phyloP scores from a whole-genome alignment of 2,888 invertebrate genomes.

The Macrosiphum euphorbiae region DNA sequence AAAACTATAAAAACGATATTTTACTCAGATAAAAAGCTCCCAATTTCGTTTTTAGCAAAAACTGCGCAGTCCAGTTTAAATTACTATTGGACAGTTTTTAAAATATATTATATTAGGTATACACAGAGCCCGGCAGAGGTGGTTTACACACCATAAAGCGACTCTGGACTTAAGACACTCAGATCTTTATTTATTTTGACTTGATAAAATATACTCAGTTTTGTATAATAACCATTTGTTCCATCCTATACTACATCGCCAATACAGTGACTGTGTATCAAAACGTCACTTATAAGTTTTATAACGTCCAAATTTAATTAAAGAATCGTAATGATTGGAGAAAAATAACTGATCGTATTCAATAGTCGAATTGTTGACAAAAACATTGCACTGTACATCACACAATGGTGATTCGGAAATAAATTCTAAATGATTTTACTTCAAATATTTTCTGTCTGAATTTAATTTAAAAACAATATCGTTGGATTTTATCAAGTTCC shows the following conservation, averaged over 20 bases:
- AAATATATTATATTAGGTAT: background rate
- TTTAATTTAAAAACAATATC: background rate
- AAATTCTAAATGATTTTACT: too few species aligned
- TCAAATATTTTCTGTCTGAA: background rate
- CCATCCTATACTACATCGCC: background rate
- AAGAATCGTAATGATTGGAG: background rate
- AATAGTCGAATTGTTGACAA: background rate
- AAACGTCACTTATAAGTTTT: constrained; percentile 8
- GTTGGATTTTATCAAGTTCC: background rate
- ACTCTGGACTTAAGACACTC: background rate
- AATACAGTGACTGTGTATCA: background rate
- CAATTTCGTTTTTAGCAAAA: background rate
- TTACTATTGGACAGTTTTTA: background rate
- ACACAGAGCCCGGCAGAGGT: background rate
- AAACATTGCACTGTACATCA: background rate
- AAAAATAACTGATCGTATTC: background rate
- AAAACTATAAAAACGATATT: background rate
- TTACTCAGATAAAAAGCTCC: background rate
- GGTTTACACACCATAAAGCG: background rate
- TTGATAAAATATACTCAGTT: constrained; percentile 15
- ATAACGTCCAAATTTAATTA: background rate
- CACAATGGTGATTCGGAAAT: background rate
- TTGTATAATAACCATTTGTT: constrained; percentile 28
- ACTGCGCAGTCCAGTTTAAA: background rate
- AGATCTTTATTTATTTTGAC: constrained; percentile 24